Percentiles rank a stretch among this genome's conserved stretches.
phyloP scores from a whole-genome alignment of 2,113 vertebrate species.

The Taurulus bubalis region DNA sequence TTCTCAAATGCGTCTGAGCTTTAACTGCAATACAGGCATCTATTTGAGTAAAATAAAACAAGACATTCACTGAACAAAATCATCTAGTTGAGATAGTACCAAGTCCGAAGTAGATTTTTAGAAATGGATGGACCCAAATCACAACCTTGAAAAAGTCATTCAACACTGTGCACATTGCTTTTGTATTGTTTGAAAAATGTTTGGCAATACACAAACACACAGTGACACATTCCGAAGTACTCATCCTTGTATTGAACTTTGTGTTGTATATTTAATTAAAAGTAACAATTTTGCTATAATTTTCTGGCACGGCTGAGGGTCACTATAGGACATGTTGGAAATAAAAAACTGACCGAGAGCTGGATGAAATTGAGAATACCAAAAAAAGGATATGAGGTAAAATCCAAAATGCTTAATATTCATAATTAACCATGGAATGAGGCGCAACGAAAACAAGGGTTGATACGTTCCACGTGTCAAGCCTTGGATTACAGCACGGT shows the following conservation, averaged over 20 bases:
- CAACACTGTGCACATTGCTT: background rate
- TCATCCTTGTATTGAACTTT: background rate
- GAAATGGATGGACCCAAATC: background rate
- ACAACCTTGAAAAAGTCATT: background rate
- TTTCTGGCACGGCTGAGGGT: background rate
- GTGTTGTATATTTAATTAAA: background rate
- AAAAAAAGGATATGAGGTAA: background rate
- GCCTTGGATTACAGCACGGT: constrained; percentile 20
- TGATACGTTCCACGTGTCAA: background rate
- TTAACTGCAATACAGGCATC: background rate
- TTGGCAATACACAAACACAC: background rate
- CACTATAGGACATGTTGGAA: background rate
- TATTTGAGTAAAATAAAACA: background rate
- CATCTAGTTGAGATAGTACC: background rate
- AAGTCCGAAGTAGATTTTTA: background rate
- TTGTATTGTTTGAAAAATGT: background rate
- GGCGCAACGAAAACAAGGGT: background rate
- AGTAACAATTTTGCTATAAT: background rate
- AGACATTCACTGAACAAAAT: background rate
- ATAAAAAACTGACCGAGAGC: background rate
- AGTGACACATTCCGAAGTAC: background rate
- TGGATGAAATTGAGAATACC: background rate
- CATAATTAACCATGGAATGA: constrained; percentile 5
- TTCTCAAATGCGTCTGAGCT: background rate
- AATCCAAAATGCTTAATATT: constrained; percentile 15